Evolutionary conservation across 2,888 invertebrate species (phyloP).

Genomic region (Myathropa florea): DNA sequence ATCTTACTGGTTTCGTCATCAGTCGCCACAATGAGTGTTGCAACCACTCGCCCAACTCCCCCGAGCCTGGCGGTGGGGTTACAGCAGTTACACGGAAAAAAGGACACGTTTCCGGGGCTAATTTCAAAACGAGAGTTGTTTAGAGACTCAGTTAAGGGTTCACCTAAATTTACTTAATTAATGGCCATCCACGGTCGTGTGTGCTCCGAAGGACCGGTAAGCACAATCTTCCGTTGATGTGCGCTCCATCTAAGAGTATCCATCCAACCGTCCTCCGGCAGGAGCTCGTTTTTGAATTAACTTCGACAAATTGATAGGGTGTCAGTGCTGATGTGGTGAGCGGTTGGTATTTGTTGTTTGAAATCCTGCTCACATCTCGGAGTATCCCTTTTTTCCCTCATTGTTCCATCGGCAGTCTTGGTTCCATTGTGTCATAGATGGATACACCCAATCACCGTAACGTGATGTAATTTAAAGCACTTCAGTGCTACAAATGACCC

Average conservation of each 20-base stretch:
- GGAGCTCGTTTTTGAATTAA: slow-evolving; percentile 27
- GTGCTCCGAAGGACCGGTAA: neutral
- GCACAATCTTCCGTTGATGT: neutral
- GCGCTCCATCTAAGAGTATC: slow-evolving; percentile 5
- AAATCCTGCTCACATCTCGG: slow-evolving; percentile 14
- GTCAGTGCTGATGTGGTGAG: neutral
- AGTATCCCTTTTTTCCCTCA: slow-evolving; percentile 2
- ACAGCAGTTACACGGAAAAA: neutral
- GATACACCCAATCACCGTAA: slow-evolving; percentile 69
- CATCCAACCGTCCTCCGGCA: neutral
- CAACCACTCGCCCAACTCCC: neutral
- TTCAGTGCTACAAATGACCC: slow-evolving; percentile 67
- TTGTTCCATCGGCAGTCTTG: slow-evolving; percentile 2
- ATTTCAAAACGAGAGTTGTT: slow-evolving; percentile 48
- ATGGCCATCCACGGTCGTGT: slow-evolving; percentile 28
- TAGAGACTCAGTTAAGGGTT: slow-evolving; percentile 47
- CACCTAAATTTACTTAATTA: slow-evolving; percentile 64
- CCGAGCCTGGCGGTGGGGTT: too few species aligned
- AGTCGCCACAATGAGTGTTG: neutral
- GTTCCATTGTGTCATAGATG: slow-evolving; percentile 64
- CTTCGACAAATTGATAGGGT: slow-evolving; percentile 40
- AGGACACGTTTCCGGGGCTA: slow-evolving; percentile 15
- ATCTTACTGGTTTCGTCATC: slow-evolving; percentile 50
- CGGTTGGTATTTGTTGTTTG: neutral
- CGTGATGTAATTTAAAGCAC: slow-evolving; percentile 68